Percentiles rank a stretch among this genome's conserved stretches.
Evolutionary conservation across 1,140 invertebrate species (phyloP).

Genomic region (Aphidius gifuensis): DNA sequence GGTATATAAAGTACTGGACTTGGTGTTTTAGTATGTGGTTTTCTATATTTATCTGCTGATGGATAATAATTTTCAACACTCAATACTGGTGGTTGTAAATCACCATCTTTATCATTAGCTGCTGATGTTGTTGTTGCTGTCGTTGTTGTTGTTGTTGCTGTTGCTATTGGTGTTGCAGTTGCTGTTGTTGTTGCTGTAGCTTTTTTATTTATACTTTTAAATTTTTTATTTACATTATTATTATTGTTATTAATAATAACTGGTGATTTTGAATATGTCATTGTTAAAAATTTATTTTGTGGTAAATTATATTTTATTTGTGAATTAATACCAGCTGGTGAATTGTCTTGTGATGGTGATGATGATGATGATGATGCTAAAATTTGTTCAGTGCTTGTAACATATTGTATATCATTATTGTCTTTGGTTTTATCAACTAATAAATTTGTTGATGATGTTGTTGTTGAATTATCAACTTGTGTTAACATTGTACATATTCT

Average conservation of each 20-base stretch:
- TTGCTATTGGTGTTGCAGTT: neutral
- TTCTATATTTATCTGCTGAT: slow-evolving; percentile 17
- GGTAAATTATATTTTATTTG: slow-evolving; percentile 3
- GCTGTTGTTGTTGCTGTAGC: neutral
- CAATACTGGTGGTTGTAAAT: slow-evolving; percentile 19
- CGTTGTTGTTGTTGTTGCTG: slow-evolving; percentile 9
- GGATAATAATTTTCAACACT: slow-evolving; percentile 23
- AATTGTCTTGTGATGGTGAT: slow-evolving; percentile 1
- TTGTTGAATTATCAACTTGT: slow-evolving; percentile 25
- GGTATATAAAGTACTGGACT: slow-evolving; percentile 26
- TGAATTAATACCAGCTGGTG: slow-evolving; percentile 6
- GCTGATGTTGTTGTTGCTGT: slow-evolving; percentile 23
- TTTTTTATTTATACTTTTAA: slow-evolving; percentile 1
- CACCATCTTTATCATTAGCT: slow-evolving; percentile 11
- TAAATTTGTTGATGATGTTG: neutral
- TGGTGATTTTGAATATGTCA: neutral
- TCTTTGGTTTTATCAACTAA: neutral
- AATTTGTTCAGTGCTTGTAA: neutral
- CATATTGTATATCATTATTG: no score
- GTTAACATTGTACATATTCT: slow-evolving; percentile 28
- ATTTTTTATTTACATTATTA: no score
- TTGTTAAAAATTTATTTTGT: slow-evolving; percentile 8
- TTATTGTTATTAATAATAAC: neutral
- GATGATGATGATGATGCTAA: neutral
- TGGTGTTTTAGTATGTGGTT: slow-evolving; percentile 4